Percentiles rank a stretch among this genome's conserved stretches.
phyloP scores from a whole-genome alignment of 2,797 vertebrate genomes.

The Muscicapa striata region DNA sequence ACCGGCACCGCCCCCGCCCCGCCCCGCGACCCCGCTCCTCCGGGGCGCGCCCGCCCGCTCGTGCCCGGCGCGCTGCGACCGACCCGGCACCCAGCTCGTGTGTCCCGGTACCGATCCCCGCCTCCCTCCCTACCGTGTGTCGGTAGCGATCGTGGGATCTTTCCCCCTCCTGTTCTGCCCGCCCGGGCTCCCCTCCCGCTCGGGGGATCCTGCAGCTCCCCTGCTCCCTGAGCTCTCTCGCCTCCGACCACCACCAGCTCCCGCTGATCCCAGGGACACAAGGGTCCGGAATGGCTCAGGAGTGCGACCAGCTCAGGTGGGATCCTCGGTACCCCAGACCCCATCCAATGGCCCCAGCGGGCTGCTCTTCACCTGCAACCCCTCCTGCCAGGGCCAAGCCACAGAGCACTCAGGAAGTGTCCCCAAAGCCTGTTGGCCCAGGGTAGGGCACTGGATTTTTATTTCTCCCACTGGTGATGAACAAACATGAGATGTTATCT shows the following conservation, averaged over 20 bases:
- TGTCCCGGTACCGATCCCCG: too few relatives aligned
- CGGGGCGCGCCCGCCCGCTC: neutral
- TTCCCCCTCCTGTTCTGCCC: neutral
- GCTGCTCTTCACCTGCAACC: accelerated
- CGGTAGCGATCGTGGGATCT: accelerated
- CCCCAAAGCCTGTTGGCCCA: neutral
- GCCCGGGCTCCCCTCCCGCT: neutral
- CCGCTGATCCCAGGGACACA: too few relatives aligned
- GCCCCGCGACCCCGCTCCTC: neutral
- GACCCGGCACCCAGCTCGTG: accelerated
- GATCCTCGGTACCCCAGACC: accelerated
- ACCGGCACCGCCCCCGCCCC: neutral
- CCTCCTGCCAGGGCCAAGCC: too few relatives aligned
- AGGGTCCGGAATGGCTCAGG: neutral
- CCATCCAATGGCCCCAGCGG: too few relatives aligned
- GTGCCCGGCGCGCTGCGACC: neutral
- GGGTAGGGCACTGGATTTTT: accelerated
- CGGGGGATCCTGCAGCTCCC: neutral
- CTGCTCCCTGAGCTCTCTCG: neutral
- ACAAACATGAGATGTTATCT: neutral
- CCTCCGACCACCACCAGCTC: neutral
- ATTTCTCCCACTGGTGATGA: neutral
- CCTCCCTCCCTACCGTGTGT: neutral
- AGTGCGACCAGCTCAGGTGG: neutral
- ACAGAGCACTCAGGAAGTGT: accelerated